Conservation (phyloP, 2,113 vertebrate species). For the Tragelaphus scriptus region DNA sequence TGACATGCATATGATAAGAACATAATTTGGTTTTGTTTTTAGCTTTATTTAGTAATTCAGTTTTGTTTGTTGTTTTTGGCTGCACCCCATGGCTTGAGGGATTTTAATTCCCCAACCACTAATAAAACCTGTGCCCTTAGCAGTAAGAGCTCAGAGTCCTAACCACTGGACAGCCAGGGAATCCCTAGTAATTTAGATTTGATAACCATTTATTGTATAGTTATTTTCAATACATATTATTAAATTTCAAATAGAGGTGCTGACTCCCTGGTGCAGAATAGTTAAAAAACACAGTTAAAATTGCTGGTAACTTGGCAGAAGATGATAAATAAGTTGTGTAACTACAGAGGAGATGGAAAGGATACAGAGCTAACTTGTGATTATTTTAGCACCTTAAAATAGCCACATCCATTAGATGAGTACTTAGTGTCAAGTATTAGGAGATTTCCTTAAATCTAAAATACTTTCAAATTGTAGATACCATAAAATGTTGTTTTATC, state of each 20-base stretch:
- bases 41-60: neutral
- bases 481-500: constrained; percentile 7
- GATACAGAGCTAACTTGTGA: neutral
- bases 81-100: neutral
- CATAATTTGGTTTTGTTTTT: neutral
- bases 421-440: neutral
- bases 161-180: neutral
- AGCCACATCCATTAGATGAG: neutral
- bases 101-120: neutral
- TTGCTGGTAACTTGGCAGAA: neutral
- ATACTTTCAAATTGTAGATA: neutral
- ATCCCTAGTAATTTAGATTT: neutral
- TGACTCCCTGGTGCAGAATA: neutral
- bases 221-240: neutral
- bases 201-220: neutral
- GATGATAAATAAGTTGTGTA: neutral
- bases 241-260: neutral
- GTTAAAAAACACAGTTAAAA: neutral
- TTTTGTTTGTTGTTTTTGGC: neutral
- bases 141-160: neutral
- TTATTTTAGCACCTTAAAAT: neutral
- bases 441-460: neutral
- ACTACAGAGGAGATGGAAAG: neutral
- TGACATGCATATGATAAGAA: neutral
- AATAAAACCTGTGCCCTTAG: neutral